A percentile compares a stretch with the other conserved stretches of the same genome.
These are phyloP conservation scores for Salvelinus sp. DNA, from an alignment of 2,113 vertebrate species.

Conservation along the genomic window DNA sequence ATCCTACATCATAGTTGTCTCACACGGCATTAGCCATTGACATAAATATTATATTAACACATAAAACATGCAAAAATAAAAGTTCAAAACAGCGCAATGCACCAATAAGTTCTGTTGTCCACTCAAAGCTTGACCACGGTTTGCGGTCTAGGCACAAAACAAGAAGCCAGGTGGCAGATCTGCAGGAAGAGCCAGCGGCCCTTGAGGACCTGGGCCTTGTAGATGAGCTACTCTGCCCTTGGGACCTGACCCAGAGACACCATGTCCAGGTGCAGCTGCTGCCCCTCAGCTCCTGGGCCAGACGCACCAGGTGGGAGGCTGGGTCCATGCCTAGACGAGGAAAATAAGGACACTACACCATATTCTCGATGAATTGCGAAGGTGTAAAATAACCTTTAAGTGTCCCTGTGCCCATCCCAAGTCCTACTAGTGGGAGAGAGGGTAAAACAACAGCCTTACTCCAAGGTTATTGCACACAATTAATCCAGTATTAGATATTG, in stretches of 20 bases:
- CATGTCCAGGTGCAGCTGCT: conserved; percentile 47
- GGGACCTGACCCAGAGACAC: conserved; percentile 60
- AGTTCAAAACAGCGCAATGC: neutral
- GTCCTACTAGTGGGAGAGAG: too few relatives aligned
- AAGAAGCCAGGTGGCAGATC: conserved; percentile 65
- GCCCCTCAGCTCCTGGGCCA: conserved; percentile 61
- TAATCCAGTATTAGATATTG: too few relatives aligned
- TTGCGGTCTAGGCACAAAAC: conserved; percentile 64
- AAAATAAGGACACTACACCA: too few relatives aligned
- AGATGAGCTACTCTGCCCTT: conserved; percentile 59
- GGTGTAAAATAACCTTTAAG: too few relatives aligned
- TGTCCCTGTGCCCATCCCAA: too few relatives aligned
- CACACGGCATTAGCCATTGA: neutral
- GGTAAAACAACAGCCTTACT: too few relatives aligned
- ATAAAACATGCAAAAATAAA: neutral
- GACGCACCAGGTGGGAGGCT: conserved; percentile 42
- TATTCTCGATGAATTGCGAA: too few relatives aligned
- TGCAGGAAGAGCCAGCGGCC: conserved; percentile 68
- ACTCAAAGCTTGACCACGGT: conserved; percentile 63
- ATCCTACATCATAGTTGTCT: neutral
- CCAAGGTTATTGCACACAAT: too few relatives aligned
- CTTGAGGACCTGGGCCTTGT: conserved; percentile 25
- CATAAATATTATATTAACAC: neutral
- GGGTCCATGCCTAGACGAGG: conserved; percentile 52
- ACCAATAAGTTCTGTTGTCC: neutral